A percentile compares a stretch with the other conserved stretches of the same genome.
Evolutionary conservation across 2,888 invertebrate genomes (phyloP).

Genomic region (Escarpia spicata): DNA sequence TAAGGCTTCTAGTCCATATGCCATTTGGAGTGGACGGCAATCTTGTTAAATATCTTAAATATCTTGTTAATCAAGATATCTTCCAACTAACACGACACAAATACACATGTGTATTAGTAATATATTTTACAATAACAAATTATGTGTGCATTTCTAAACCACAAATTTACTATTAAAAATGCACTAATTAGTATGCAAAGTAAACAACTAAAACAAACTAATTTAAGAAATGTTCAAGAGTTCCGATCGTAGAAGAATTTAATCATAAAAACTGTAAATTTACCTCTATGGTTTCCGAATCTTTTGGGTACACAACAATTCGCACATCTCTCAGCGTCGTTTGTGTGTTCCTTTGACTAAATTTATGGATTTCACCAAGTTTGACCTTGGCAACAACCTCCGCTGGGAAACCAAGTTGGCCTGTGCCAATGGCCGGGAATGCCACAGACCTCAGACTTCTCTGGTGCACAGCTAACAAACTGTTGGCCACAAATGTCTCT

Average conservation of each 20-base stretch:
- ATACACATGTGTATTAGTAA: too few relatives aligned
- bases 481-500: slow-evolving; percentile 43
- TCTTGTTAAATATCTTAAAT: too few relatives aligned
- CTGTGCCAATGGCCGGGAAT: slow-evolving; percentile 56
- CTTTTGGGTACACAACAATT: not conserved
- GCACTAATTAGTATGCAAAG: too few relatives aligned
- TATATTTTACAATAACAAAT: too few relatives aligned
- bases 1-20: too few relatives aligned
- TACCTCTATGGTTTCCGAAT: not conserved
- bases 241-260: not conserved
- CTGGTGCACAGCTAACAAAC: slow-evolving; percentile 47
- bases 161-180: too few relatives aligned
- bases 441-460: slow-evolving; percentile 46
- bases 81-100: too few relatives aligned
- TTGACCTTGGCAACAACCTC: slow-evolving; percentile 49
- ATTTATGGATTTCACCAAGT: slow-evolving; percentile 47
- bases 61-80: too few relatives aligned
- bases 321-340: slow-evolving; percentile 45
- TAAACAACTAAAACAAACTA: too few relatives aligned
- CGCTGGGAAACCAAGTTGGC: slow-evolving; percentile 50
- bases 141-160: too few relatives aligned
- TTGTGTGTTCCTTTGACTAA: slow-evolving; percentile 41
- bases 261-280: not conserved
- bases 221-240: not conserved
- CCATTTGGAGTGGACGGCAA: too few relatives aligned